Evolutionary conservation across 2,888 invertebrate genomes (phyloP), one percentile per base, ranked within the genome.

Genomic region (Tinea trinotella): DNA sequence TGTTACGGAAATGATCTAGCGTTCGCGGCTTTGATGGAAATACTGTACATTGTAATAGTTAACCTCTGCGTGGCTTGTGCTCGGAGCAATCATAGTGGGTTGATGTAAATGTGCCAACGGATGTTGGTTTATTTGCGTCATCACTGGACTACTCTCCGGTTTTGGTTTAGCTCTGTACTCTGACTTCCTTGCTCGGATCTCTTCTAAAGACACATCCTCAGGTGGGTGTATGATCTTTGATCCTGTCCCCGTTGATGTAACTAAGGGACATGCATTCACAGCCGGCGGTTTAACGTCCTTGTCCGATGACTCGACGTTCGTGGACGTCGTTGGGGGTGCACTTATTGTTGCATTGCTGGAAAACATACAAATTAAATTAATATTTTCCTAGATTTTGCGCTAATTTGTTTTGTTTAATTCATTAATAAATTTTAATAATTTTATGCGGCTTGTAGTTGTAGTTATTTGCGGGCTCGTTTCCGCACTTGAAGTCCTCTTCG

Each of bases 151-250:
- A 34, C 73, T 66, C 44, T 75, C 77, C 0, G 71, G 73, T 50
- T 74, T 71, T 1, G 81, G 74, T 46, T 67, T 70, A 1, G 80
- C 74, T 2, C 88, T 88, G 70, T 95, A 95, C 66, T 91, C 91
- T 7, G 89, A 78, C 64, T 88, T 82, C 53, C 93, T 82, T 6
- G 95, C 92, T 52, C 93, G 86, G 60, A 94, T 89, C 79, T 96
- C 95, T 73, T 96, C 96, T 72, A 96, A 70, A 22, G 97, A 97
- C 54, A 96, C 90, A 76, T 97, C 96, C 74, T 98, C 97, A 0
- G 95, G 92, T 0, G 98, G 98, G 77, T 98, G 98, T 62, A 98
- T 90, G 55, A 98, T 97, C 81, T 93, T 93, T 66, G 95, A 94
- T 35, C 94, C 92, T 4, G 95, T 92, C 44, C 94, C 93, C 4